phyloP scores from a whole-genome alignment of 2,113 vertebrate species.

The Tenrec ecaudatus region DNA sequence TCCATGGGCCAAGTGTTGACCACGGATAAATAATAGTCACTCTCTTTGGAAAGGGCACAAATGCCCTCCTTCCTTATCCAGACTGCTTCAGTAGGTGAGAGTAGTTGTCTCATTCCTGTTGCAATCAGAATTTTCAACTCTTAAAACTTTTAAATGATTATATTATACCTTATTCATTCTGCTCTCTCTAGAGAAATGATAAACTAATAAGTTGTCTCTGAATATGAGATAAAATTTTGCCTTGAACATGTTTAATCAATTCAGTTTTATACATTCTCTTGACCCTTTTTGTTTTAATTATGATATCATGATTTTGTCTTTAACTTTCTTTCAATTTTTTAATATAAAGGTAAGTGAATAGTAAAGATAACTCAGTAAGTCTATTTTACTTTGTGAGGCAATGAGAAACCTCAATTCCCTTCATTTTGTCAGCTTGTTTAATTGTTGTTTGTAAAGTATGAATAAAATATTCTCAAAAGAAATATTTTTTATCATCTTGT shows the following conservation, averaged over 20 bases:
- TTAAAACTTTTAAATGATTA: background rate
- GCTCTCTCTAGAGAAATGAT: background rate
- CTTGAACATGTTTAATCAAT: background rate
- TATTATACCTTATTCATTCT: background rate
- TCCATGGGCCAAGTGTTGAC: background rate
- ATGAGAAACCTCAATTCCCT: background rate
- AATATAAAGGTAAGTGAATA: background rate
- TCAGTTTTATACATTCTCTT: too few species aligned
- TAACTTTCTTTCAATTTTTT: background rate
- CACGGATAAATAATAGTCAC: background rate
- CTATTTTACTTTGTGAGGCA: background rate
- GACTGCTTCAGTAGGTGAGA: background rate
- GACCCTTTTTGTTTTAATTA: too few species aligned
- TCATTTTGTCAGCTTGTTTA: background rate
- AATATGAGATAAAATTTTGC: background rate
- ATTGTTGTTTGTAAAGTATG: background rate
- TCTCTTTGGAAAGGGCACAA: background rate
- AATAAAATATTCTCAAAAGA: constrained; percentile 10
- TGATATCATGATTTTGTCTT: background rate
- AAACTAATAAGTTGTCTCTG: background rate
- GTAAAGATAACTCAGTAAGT: background rate
- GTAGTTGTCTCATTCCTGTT: background rate
- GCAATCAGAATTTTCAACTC: background rate
- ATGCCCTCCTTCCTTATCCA: background rate
- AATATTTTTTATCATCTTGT: constrained; percentile 47